phyloP scores from a whole-genome alignment of 2,113 vertebrate species.

The Amblyornis subalaris region DNA sequence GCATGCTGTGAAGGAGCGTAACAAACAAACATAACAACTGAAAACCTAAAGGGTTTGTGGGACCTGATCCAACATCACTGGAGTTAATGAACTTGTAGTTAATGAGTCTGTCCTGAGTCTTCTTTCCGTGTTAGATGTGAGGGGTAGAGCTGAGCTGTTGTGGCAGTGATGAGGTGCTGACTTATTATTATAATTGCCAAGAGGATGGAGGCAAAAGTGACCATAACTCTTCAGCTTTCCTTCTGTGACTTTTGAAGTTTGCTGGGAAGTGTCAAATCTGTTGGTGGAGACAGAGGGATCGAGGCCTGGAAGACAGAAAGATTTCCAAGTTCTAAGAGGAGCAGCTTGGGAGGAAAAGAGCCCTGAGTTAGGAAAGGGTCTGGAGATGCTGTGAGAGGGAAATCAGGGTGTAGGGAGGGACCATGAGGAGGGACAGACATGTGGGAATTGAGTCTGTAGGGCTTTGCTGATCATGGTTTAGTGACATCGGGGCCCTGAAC shows the following conservation, averaged over 20 bases:
- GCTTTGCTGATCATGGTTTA: not conserved
- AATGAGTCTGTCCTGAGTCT: not conserved
- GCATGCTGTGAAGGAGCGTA: not conserved
- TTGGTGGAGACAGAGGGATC: not conserved
- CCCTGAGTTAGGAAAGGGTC: not conserved
- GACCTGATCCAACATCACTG: not conserved
- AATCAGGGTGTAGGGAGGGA: rapidly evolving
- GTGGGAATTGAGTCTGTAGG: not conserved
- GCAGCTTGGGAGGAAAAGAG: not conserved
- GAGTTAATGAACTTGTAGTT: not conserved
- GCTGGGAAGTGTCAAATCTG: not conserved
- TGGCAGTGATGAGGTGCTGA: not conserved
- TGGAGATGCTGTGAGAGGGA: not conserved
- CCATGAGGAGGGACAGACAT: not conserved
- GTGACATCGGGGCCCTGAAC: not conserved
- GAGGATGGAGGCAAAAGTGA: not conserved
- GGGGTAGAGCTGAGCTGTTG: not conserved
- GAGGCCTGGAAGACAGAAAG: not conserved
- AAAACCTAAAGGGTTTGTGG: not conserved
- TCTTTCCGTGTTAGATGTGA: not conserved
- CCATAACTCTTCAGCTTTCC: not conserved
- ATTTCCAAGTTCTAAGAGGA: not conserved
- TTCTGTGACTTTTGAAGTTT: not conserved
- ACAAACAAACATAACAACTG: not conserved
- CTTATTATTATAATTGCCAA: not conserved